Evolutionary conservation across 2,888 invertebrate species (phyloP).

Genomic region (Drosophila colorata): DNA sequence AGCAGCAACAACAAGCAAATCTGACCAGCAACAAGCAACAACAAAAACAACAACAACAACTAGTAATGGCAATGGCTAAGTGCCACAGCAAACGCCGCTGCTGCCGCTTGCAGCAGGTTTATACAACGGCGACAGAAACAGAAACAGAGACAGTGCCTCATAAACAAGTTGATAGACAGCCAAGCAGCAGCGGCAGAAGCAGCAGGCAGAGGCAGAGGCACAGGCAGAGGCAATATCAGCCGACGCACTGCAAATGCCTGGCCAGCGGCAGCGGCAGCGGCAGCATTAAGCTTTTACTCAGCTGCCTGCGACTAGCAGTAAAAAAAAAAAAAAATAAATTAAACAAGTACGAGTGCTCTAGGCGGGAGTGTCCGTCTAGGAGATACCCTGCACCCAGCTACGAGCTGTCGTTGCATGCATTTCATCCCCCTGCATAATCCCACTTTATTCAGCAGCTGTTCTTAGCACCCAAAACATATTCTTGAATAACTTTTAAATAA

Average conservation of each 20-base stretch:
- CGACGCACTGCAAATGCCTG: constrained; percentile 21
- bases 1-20: constrained; percentile 33
- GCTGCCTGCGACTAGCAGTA: constrained; percentile 25
- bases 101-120: constrained; percentile 40
- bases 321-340: constrained; percentile 19
- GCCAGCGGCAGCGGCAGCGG: not conserved
- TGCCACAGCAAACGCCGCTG: constrained; percentile 57
- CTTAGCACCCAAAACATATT: no score
- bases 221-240: constrained; percentile 10
- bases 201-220: constrained; percentile 1
- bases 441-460: no score
- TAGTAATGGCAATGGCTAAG: constrained; percentile 45
- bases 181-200: constrained; percentile 5
- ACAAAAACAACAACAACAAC: constrained; percentile 35
- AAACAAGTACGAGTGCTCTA: no score
- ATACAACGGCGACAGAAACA: constrained; percentile 33
- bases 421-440: no score
- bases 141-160: constrained; percentile 51
- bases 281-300: constrained; percentile 34
- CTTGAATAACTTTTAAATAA: no score
- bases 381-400: no score
- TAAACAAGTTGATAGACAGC: constrained; percentile 66
- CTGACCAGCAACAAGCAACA: constrained; percentile 29
- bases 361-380: no score
- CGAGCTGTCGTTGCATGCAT: no score